Conservation (phyloP, 2,113 vertebrate genomes). For the Indicator indicator region DNA sequence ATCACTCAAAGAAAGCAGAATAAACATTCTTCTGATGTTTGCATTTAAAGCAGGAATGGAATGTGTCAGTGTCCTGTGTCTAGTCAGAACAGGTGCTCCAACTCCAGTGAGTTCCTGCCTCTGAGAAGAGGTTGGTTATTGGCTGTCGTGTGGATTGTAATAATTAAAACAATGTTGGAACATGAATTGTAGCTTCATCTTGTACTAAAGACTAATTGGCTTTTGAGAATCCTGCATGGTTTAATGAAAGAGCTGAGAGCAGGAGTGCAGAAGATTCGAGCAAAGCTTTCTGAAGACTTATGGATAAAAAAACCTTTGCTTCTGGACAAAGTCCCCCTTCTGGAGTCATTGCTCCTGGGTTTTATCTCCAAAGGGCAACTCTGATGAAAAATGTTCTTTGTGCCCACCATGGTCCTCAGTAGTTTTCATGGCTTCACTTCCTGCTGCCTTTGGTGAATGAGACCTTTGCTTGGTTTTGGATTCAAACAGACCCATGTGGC, state of each 20-base stretch:
- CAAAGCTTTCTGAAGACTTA: neutral
- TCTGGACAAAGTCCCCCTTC: neutral
- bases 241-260: neutral
- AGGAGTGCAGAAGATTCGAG: neutral
- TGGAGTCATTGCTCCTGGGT: neutral
- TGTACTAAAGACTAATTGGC: neutral
- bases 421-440: too few species aligned
- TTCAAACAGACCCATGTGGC: neutral
- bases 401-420: neutral
- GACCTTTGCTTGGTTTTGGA: neutral
- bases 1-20: neutral
- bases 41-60: neutral
- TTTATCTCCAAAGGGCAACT: neutral
- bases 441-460: neutral
- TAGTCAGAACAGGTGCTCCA: neutral
- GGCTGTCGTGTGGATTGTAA: neutral
- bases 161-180: neutral
- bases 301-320: neutral
- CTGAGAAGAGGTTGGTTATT: neutral
- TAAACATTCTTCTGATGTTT: neutral
- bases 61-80: neutral
- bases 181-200: neutral
- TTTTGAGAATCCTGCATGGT: neutral
- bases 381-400: fast-evolving
- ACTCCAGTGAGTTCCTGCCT: neutral